Evolutionary conservation across 37 sponge, comb jelly and placozoan genomes (phyloP).

Genomic region (Ianthella basta): DNA sequence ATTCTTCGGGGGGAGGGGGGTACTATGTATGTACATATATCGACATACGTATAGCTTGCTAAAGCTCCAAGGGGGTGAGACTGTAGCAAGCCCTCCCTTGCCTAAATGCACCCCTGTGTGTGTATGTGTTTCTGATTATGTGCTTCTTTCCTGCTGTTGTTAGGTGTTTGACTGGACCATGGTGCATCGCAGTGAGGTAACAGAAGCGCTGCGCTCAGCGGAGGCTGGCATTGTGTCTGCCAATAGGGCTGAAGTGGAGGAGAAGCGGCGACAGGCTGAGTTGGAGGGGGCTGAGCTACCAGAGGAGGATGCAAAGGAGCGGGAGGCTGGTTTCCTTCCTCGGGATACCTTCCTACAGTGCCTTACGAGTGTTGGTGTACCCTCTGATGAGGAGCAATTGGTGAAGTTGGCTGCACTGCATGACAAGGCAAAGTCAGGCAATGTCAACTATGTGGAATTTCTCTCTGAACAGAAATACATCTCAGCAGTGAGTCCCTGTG

Average conservation of each 20-base stretch:
- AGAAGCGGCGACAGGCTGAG: not conserved
- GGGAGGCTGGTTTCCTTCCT: conserved; percentile 25
- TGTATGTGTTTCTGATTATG: not conserved
- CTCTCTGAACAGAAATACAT: conserved; percentile 77
- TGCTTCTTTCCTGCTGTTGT: not conserved
- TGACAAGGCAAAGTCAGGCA: conserved; percentile 81
- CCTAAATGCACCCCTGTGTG: not conserved
- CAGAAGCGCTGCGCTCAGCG: conserved; percentile 36
- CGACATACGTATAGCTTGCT: too few species aligned
- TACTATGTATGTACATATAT: too few species aligned
- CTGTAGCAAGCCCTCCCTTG: too few species aligned
- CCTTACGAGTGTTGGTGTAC: conserved; percentile 24
- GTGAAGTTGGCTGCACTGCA: conserved; percentile 61
- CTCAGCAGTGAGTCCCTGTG: conserved; percentile 58
- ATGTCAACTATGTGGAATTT: conserved; percentile 74
- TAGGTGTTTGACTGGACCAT: conserved; percentile 87
- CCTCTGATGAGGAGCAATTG: conserved; percentile 40
- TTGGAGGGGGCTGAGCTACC: not conserved
- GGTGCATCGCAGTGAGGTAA: conserved; percentile 50
- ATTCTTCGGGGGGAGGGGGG: too few species aligned
- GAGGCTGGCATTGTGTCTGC: conserved; percentile 28
- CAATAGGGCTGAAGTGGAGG: not conserved
- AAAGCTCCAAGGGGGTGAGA: too few species aligned
- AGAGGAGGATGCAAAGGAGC: not conserved
- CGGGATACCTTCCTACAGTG: conserved; percentile 42